Base-by-base conservation (phyloP, 2,797 vertebrate species). In the Enteromius afrohamiltoni region DNA sequence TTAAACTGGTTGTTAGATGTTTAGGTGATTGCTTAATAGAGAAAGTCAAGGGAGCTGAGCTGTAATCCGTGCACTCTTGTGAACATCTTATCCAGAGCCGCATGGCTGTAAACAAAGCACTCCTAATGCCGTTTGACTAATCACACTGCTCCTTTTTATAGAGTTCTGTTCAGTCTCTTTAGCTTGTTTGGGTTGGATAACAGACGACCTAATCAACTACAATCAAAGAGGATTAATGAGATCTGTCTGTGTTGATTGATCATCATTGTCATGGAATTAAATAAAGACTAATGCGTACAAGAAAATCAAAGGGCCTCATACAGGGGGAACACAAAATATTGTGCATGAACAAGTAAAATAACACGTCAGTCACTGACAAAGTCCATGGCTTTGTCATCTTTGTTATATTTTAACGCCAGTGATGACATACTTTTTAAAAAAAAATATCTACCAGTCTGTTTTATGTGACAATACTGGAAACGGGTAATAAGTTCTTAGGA, bases 71-170 rank as follows among this genome's bases (percentile, higher is more conserved):
- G 49, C 16, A 31, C 31, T 45, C 51, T 11, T 14, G 68, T 23
- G 1, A n/a, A 62, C 42, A 6, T 62, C 7, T 16, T 19, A 65
- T 64, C 60, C 67, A 64, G 19, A 19, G 65, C 14, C 37, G 34
- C 47, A 6, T 71, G 6, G 47, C 13, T 73, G 64, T 40, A 71
- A 73, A 83, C 58, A 55, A 51, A 80, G 21, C 42, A 9, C 23
- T 51, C 16, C 10, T 31, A 58, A 53, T 49, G 9, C 2, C 6
- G 23, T 77, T 83, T 42, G 29, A 68, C 58, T 64, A 29, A 60
- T 71, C 65, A 23, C 47, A 79, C 40, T 23, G n/a, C 45, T 26
- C 40, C 47, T 74, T 53, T 45, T 6, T 26, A 7, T 70, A 69
- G 21, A 80, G 34, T 76, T 55, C 49, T 74, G 31, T 62, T 42